Evolutionary conservation across 2,888 invertebrate genomes (phyloP).

Genomic region (Acholoe squamosa): DNA sequence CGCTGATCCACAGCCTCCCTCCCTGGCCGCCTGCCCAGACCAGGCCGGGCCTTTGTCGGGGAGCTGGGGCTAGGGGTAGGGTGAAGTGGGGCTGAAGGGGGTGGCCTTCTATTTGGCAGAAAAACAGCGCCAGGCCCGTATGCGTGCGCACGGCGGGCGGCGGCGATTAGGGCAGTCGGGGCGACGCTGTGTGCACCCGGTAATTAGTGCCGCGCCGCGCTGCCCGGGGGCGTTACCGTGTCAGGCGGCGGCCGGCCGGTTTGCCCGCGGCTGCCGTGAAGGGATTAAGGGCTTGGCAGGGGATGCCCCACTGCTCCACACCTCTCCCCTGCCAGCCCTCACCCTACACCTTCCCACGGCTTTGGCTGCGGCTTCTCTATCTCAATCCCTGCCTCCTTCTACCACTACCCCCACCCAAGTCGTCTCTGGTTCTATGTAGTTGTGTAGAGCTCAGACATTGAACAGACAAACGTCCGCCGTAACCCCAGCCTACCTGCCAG

Average conservation of each 20-base stretch:
- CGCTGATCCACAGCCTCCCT: not conserved
- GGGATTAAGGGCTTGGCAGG: slow-evolving; percentile 9
- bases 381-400: not conserved
- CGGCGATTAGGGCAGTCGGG: not conserved
- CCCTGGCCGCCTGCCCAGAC: not conserved
- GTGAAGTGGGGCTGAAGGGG: not conserved
- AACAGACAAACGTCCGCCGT: not conserved
- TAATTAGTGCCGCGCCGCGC: slow-evolving; percentile 24
- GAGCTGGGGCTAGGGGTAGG: not conserved
- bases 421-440: no score
- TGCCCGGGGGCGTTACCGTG: not conserved
- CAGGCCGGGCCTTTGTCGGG: not conserved
- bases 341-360: not conserved
- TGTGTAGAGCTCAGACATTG: no score
- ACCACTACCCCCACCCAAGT: not conserved
- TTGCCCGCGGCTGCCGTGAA: not conserved
- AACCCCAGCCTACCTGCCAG: not conserved
- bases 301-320: not conserved
- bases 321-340: not conserved
- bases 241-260: not conserved
- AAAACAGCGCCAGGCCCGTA: slow-evolving; percentile 30
- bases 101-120: slow-evolving; percentile 32
- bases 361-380: not conserved
- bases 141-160: slow-evolving; percentile 36
- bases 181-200: not conserved